These are phyloP conservation scores for Allolobophora icterica DNA, from an alignment of 2,888 invertebrate species.

Conservation along the genomic window DNA sequence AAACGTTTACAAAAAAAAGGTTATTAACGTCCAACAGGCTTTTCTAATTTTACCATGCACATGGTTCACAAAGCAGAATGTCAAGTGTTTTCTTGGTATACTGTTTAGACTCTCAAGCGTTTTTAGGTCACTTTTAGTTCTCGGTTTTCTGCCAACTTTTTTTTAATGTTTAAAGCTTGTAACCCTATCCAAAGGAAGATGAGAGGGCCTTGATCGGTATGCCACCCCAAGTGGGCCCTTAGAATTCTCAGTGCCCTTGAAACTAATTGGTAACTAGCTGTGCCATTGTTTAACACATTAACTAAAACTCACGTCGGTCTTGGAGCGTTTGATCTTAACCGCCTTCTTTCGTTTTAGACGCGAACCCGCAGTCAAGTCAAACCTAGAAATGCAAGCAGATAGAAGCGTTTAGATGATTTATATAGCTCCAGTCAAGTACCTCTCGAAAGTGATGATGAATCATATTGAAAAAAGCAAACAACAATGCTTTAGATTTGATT, in stretches of 20 bases:
- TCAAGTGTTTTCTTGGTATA: background rate
- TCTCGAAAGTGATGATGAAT: background rate
- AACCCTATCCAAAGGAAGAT: background rate
- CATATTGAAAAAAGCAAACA: background rate
- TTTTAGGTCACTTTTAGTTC: background rate
- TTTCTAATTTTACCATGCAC: no score
- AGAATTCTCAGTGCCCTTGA: background rate
- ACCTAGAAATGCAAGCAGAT: background rate
- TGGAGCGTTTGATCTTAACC: slow-evolving; percentile 23
- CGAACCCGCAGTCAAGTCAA: background rate
- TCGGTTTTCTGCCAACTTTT: no score
- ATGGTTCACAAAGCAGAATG: background rate
- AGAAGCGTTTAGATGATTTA: no score
- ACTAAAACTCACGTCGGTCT: slow-evolving; percentile 14
- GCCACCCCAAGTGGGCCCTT: background rate
- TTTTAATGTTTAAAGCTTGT: background rate
- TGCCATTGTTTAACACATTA: background rate
- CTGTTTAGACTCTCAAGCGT: background rate
- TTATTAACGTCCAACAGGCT: no score
- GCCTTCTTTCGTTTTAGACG: slow-evolving; percentile 11
- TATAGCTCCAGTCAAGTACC: background rate
- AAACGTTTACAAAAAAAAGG: no score
- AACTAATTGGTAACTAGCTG: background rate
- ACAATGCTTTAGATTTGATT: background rate
- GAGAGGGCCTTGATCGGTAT: background rate